phyloP scores from a whole-genome alignment of 2,888 invertebrate species.

The Phania funesta region DNA sequence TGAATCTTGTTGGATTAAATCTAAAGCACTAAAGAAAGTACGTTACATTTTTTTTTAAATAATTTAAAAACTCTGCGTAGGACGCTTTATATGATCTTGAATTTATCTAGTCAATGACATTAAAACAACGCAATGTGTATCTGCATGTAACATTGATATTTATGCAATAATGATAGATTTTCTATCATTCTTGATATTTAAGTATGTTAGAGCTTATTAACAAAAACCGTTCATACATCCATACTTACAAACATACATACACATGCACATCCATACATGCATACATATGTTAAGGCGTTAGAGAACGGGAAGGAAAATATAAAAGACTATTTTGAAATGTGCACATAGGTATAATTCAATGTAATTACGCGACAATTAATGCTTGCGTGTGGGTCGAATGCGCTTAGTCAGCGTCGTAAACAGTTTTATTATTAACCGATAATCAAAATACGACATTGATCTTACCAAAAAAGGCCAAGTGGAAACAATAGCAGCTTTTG shows the following conservation, averaged over 20 bases:
- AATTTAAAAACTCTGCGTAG: no score
- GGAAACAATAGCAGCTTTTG: constrained; percentile 49
- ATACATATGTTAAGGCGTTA: constrained; percentile 3
- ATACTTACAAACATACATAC: background rate
- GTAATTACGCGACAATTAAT: constrained; percentile 55
- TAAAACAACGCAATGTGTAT: no score
- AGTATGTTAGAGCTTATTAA: no score
- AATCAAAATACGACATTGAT: constrained; percentile 46
- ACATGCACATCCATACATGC: background rate
- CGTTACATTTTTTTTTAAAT: no score
- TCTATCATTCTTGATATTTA: no score
- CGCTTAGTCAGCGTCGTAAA: constrained; percentile 14
- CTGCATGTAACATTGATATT: no score
- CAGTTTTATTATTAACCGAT: background rate
- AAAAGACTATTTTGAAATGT: background rate
- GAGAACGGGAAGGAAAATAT: constrained; percentile 7
- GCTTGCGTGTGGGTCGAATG: constrained; percentile 47
- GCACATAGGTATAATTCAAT: constrained; percentile 42
- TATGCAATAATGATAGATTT: no score
- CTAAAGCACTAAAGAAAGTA: no score
- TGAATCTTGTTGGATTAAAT: no score
- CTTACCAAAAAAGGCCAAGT: constrained; percentile 63
- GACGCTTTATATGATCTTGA: no score
- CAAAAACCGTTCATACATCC: no score
- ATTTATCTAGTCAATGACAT: no score